These are phyloP conservation scores for Achatina immaculata DNA, from an alignment of 1,140 invertebrate species.

Conservation along the genomic window DNA sequence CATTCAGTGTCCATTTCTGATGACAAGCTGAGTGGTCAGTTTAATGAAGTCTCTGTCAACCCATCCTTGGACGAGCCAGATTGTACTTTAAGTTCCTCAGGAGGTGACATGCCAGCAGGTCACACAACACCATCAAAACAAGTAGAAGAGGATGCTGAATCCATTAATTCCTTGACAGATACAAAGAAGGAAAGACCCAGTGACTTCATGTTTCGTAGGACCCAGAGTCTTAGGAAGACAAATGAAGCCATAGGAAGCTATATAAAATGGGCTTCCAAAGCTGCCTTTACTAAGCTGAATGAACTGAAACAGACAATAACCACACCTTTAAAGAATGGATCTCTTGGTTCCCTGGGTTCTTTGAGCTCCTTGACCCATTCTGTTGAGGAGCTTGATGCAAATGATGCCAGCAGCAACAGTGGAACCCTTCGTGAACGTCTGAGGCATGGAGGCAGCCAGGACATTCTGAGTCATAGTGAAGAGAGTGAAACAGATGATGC, in stretches of 20 bases:
- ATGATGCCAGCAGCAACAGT: slow-evolving; percentile 36
- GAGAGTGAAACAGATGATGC: slow-evolving; percentile 37
- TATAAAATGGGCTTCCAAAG: slow-evolving; percentile 79
- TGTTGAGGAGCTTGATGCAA: slow-evolving; percentile 43
- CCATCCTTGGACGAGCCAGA: slow-evolving; percentile 12
- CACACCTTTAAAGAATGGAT: slow-evolving; percentile 59
- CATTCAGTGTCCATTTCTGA: slow-evolving; percentile 31
- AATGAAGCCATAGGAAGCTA: slow-evolving; percentile 64
- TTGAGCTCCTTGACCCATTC: slow-evolving; percentile 26
- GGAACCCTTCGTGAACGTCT: slow-evolving; percentile 33
- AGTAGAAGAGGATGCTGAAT: slow-evolving; percentile 25
- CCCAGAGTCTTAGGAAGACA: slow-evolving; percentile 48
- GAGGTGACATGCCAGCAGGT: background rate
- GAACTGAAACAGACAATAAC: slow-evolving; percentile 91
- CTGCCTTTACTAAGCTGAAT: slow-evolving; percentile 85
- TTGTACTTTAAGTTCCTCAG: slow-evolving; percentile 9
- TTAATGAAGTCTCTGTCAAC: slow-evolving; percentile 11
- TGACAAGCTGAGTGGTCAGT: slow-evolving; percentile 26
- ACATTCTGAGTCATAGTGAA: slow-evolving; percentile 38
- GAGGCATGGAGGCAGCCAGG: slow-evolving; percentile 39
- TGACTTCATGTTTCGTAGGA: slow-evolving; percentile 40
- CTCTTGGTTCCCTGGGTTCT: slow-evolving; percentile 44
- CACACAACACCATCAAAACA: background rate
- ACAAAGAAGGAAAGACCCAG: slow-evolving; percentile 11
- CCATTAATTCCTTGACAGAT: slow-evolving; percentile 33